These are phyloP conservation scores for Drosophila macrospina DNA, from an alignment of 2,888 invertebrate genomes.

Conservation along the genomic window DNA sequence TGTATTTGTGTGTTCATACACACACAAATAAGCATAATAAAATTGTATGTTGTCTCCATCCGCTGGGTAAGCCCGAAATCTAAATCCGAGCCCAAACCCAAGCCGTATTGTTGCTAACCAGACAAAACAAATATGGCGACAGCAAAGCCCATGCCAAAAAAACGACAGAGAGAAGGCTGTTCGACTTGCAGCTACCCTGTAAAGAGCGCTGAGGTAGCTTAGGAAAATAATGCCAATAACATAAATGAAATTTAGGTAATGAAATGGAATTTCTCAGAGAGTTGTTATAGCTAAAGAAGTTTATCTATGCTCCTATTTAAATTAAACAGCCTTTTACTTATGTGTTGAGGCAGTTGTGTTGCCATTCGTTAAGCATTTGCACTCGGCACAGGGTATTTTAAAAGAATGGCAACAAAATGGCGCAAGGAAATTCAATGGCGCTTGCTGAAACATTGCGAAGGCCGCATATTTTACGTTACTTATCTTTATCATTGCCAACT, in stretches of 20 bases:
- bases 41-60: constrained; percentile 73
- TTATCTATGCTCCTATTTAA: too few species aligned
- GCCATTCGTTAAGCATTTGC: background rate
- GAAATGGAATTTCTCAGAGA: background rate
- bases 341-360: too few species aligned
- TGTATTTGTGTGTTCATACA: constrained; percentile 4
- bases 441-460: constrained; percentile 73
- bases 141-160: constrained; percentile 33
- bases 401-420: constrained; percentile 47
- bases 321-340: background rate
- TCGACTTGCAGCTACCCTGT: background rate
- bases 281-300: background rate
- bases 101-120: constrained; percentile 62
- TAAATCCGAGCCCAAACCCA: constrained; percentile 40
- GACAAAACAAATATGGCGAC: constrained; percentile 79
- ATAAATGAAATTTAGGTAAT: background rate
- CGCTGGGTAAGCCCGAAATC: constrained; percentile 53
- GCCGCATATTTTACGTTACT: constrained; percentile 82
- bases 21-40: constrained; percentile 74
- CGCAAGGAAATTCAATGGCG: constrained; percentile 71
- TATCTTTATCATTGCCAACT: constrained; percentile 83
- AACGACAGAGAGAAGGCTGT: background rate
- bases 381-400: constrained; percentile 3
- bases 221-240: background rate
- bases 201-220: background rate